A percentile compares a stretch with the other conserved stretches of the same genome.
Conservation (phyloP, 1,140 invertebrate genomes). For the Coenobita brevimanus region DNA sequence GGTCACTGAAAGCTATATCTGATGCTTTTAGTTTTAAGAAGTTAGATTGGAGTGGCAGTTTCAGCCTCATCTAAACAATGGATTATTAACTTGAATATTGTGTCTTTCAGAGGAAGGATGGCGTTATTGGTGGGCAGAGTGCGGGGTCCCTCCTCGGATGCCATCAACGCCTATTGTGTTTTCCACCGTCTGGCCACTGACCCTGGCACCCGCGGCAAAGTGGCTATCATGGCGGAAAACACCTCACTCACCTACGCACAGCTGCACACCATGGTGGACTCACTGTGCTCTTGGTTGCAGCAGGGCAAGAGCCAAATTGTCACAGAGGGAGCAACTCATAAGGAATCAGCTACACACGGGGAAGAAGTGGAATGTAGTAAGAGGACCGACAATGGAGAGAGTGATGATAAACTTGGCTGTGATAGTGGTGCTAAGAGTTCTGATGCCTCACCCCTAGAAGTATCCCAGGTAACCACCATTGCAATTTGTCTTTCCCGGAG, state of each 20-base stretch:
- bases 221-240: constrained; percentile 26
- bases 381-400: not conserved
- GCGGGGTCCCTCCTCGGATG: not conserved
- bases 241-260: constrained; percentile 17
- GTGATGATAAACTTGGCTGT: not conserved
- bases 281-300: constrained; percentile 16
- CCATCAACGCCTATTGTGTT: constrained; percentile 5
- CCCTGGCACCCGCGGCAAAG: constrained; percentile 11
- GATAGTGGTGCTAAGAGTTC: not conserved
- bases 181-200: constrained; percentile 46
- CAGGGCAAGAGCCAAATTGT: not conserved
- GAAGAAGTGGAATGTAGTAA: not conserved
- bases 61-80: no score
- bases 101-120: not conserved
- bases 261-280: constrained; percentile 33
- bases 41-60: no score
- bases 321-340: not conserved
- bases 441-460: constrained; percentile 77
- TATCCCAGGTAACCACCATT: constrained; percentile 75
- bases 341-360: not conserved
- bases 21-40: no score
- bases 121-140: constrained; percentile 33
- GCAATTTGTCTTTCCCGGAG: constrained; percentile 82
- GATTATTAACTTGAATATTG: not conserved
- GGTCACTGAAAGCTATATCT: no score